Evolutionary conservation across 2,113 vertebrate genomes (phyloP).

Genomic region (Anas platyrhynchos): DNA sequence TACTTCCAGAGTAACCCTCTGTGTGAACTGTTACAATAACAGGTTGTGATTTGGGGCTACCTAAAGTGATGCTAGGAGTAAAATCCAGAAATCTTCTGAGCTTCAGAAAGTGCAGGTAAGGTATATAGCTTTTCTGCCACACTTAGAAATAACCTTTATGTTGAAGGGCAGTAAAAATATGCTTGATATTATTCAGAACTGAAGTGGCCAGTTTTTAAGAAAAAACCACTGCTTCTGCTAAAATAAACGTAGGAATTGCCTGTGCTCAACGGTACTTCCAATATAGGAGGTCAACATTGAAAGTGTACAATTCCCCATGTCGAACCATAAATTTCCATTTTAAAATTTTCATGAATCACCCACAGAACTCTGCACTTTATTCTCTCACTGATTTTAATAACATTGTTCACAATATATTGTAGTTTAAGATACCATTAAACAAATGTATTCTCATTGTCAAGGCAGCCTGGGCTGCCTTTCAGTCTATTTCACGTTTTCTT

Average conservation of each 20-base stretch:
- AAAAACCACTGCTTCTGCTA: not conserved
- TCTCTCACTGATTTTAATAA: not conserved
- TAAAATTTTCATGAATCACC: not conserved
- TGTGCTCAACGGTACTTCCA: not conserved
- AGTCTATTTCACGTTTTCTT: not conserved
- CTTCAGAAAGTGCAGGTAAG: not conserved
- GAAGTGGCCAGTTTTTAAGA: not conserved
- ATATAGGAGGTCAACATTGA: not conserved
- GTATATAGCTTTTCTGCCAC: not conserved
- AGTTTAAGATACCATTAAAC: not conserved
- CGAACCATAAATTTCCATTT: not conserved
- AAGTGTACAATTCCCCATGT: not conserved
- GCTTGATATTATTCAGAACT: not conserved
- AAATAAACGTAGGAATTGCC: not conserved
- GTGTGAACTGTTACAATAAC: not conserved
- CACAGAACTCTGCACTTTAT: not conserved
- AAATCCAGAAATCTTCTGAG: not conserved
- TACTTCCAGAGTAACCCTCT: not conserved
- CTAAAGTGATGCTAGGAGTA: not conserved
- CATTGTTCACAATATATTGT: not conserved
- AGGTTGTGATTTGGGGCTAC: not conserved
- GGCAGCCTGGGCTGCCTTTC: not conserved
- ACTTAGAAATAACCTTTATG: not conserved
- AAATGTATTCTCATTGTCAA: not conserved
- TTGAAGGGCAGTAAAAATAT: not conserved